These are phyloP conservation scores for Rhagologus leucostigma DNA, from an alignment of 2,113 vertebrate genomes.

Conservation along the genomic window DNA sequence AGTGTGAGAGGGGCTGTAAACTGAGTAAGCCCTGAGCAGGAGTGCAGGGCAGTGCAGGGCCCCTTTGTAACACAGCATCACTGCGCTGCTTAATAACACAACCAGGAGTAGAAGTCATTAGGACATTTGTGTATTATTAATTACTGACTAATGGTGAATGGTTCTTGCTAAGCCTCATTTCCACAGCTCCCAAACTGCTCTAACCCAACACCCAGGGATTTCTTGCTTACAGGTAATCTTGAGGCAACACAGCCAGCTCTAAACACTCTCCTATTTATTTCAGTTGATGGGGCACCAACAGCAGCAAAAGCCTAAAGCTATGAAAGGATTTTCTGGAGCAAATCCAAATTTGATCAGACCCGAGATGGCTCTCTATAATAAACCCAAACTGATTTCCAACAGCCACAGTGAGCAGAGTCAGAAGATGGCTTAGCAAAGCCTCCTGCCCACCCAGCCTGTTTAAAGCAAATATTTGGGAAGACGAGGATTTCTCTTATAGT, in stretches of 20 bases:
- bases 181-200: neutral
- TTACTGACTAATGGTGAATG: neutral
- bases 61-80: neutral
- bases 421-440: neutral
- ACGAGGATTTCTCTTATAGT: neutral
- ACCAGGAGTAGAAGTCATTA: neutral
- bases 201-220: neutral
- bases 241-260: neutral
- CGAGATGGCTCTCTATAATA: neutral
- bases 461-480: neutral
- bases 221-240: neutral
- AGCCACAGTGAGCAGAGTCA: neutral
- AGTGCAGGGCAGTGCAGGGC: neutral
- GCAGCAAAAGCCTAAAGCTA: neutral
- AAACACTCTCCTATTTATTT: neutral
- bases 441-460: neutral
- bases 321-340: neutral
- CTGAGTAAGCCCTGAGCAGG: neutral
- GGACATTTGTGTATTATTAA: neutral
- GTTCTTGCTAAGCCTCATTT: neutral
- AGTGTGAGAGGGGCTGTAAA: neutral
- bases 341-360: neutral
- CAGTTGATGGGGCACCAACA: neutral
- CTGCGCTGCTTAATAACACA: neutral
- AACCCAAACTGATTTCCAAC: neutral